Conservation (phyloP, 2,888 invertebrate species). For the Rhamphomyia laevipes region DNA sequence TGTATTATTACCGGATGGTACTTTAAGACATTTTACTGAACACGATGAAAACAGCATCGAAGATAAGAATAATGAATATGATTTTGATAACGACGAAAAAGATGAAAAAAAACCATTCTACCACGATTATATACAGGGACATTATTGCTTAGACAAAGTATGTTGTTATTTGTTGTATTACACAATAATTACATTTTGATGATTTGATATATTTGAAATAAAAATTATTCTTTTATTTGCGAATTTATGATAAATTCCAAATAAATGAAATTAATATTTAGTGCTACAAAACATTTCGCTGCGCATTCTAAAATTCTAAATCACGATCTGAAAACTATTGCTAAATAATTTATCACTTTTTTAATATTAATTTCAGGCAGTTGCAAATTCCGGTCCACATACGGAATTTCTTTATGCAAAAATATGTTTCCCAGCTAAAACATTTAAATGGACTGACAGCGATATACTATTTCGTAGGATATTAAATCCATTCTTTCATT, state of each 20-base stretch:
- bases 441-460: slow-evolving; percentile 59
- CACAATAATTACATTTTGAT: background rate
- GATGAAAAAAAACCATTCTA: slow-evolving; percentile 41
- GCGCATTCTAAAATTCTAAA: too few species aligned
- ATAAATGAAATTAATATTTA: too few species aligned
- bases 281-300: too few species aligned
- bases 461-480: slow-evolving; percentile 63
- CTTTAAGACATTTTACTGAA: slow-evolving; percentile 59
- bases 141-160: slow-evolving; percentile 75
- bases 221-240: too few species aligned
- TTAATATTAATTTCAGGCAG: slow-evolving; percentile 21
- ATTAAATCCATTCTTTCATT: slow-evolving; percentile 65
- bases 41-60: slow-evolving; percentile 36
- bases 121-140: slow-evolving; percentile 59
- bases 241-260: too few species aligned
- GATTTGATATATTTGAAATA: too few species aligned
- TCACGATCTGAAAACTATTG: too few species aligned
- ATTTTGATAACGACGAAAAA: slow-evolving; percentile 38
- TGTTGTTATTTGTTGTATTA: background rate
- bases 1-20: slow-evolving; percentile 55
- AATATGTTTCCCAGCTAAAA: slow-evolving; percentile 61
- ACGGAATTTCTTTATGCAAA: slow-evolving; percentile 54
- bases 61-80: slow-evolving; percentile 22
- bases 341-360: too few species aligned
- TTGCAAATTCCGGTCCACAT: slow-evolving; percentile 29